These are phyloP conservation scores for Danaus plexippus DNA, from an alignment of 1,140 invertebrate genomes.

Conservation along the genomic window DNA sequence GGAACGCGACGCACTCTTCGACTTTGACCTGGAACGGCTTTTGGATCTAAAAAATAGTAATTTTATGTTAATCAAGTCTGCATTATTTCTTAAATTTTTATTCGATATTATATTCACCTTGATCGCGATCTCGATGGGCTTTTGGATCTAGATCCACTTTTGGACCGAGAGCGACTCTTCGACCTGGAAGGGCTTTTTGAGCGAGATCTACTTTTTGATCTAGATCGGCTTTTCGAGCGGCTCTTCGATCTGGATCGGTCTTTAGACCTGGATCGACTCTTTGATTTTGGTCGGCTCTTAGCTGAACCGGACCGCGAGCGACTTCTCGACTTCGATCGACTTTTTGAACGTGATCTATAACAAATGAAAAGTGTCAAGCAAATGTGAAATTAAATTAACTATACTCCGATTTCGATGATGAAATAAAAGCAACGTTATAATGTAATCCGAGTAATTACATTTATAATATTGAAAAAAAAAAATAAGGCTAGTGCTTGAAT, in stretches of 20 bases:
- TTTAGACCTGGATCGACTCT: constrained; percentile 41
- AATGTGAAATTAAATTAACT: too few species aligned
- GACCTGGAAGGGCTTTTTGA: constrained; percentile 41
- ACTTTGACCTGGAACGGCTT: constrained; percentile 50
- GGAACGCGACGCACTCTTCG: constrained; percentile 54
- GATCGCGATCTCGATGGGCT: constrained; percentile 32
- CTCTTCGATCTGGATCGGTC: constrained; percentile 42
- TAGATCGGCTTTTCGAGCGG: constrained; percentile 32
- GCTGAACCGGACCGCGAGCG: constrained; percentile 53
- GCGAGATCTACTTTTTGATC: constrained; percentile 39
- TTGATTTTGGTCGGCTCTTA: constrained; percentile 51
- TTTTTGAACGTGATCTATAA: constrained; percentile 47
- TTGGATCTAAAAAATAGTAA: constrained; percentile 31
- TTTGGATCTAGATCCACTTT: constrained; percentile 33
- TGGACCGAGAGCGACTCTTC: constrained; percentile 39
- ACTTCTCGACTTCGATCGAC: constrained; percentile 49
- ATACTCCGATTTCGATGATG: too few species aligned
- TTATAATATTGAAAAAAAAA: too few species aligned
- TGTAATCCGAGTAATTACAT: too few species aligned
- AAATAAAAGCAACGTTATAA: too few species aligned
- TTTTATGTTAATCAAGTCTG: constrained; percentile 1
- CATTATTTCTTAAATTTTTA: neutral
- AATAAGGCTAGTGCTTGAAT: too few species aligned
- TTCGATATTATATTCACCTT: constrained; percentile 21
- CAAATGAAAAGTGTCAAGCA: neutral